Base-by-base conservation (phyloP, 2,797 vertebrate species). In the Pipistrellus nathusii region DNA sequence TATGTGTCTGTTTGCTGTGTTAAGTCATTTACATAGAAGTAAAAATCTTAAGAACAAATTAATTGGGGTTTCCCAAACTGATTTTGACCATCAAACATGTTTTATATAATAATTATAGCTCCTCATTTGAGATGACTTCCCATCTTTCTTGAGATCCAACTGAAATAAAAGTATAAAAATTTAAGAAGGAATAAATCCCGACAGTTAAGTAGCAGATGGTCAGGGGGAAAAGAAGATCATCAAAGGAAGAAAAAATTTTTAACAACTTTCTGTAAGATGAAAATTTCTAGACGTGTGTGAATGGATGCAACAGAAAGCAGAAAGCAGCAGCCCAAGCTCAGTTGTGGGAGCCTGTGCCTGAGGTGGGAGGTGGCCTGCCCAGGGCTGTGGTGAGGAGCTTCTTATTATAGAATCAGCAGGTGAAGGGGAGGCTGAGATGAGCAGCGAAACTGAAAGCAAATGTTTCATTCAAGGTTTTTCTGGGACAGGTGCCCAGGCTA, bases 41-140 rank as follows among this genome's bases (percentile, higher is more conserved):
- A 62, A 46, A 88, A 76, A 55, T 85, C 66, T 93, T 91, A 80
- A 89, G 30, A 83, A 78, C 64, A 80, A 85, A n/a, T 44, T 90
- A 90, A n/a, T 44, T 51, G 30, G 18, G 18, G 3, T 77, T 75
- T 80, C 66, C 72, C 25, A 93, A 25, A 75, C 51, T 55, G 48
- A 62, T 62, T 55, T 81, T 81, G 38, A 48, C 62, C 35, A 18
- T 88, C 21, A 57, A 57, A 57, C 44, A 46, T 30, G 35, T 17
- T 41, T 88, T 85, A 44, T 53, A 4, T 81, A 84, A 64, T 66
- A 72, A 38, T 38, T 88, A 89, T 48, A 14, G 55, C 41, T 71
- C 32, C 48, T 77, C 23, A 12, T 77, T 69, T 66, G 59, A 81
- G 44, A 73, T 64, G 38, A 81, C 68, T 68, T 82, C 21, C 30